Evolutionary conservation across 1,140 invertebrate species (phyloP).

Genomic region (Lepeophtheirus salmonis): DNA sequence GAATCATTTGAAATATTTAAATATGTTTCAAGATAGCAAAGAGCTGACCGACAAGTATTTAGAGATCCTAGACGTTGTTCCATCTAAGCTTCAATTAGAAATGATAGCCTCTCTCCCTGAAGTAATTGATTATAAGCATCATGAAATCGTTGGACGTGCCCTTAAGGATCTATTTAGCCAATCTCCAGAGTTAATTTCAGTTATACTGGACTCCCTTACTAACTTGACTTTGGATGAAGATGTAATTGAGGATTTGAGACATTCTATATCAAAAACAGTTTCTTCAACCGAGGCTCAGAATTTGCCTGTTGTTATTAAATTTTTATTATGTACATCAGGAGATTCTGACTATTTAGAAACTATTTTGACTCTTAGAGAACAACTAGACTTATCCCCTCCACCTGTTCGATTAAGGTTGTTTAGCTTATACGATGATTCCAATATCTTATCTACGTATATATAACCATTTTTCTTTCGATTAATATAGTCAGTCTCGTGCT

Average conservation of each 20-base stretch:
- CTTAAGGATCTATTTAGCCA: neutral
- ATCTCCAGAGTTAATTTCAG: neutral
- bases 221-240: neutral
- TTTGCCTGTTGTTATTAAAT: conserved; percentile 3
- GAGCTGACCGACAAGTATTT: neutral
- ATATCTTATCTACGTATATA: no score
- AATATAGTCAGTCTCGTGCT: neutral
- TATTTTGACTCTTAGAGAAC: neutral
- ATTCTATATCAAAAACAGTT: neutral
- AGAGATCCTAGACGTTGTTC: conserved; percentile 2
- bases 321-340: neutral
- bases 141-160: neutral
- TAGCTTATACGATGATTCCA: no score
- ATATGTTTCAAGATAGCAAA: neutral
- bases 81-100: neutral
- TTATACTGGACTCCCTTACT: conserved; percentile 7
- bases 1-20: neutral
- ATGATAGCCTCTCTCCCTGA: conserved; percentile 1
- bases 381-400: neutral
- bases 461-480: neutral
- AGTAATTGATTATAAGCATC: neutral
- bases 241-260: neutral
- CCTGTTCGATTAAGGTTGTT: neutral
- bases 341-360: neutral
- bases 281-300: neutral